These are phyloP conservation scores for Megalonaias nervosa DNA, from an alignment of 1,140 invertebrate genomes.

Conservation along the genomic window DNA sequence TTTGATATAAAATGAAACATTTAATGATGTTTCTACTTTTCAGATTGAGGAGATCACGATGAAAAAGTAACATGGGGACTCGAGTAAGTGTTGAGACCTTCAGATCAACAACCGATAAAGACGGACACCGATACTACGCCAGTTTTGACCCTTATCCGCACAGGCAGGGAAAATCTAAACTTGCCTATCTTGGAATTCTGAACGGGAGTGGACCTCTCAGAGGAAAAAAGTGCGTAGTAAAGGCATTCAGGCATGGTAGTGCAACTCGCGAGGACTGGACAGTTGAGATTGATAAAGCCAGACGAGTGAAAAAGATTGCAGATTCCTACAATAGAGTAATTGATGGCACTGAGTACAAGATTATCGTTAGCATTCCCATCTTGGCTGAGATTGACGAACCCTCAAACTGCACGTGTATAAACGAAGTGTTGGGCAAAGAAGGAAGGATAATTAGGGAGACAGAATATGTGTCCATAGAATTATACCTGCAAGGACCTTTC, in stretches of 20 bases:
- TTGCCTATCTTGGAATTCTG: conserved; percentile 35
- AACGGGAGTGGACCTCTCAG: conserved; percentile 33
- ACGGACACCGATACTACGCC: conserved; percentile 36
- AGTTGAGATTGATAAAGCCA: conserved; percentile 9
- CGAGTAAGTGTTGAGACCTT: conserved; percentile 35
- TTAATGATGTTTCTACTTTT: too few relatives aligned
- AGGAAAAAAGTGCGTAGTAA: conserved; percentile 34
- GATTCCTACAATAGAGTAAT: conserved; percentile 20
- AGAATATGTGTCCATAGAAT: conserved; percentile 34
- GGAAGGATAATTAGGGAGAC: conserved; percentile 31
- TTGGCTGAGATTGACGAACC: conserved; percentile 37
- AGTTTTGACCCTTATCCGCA: conserved; percentile 42
- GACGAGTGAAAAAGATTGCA: conserved; percentile 7
- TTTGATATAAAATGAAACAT: too few relatives aligned
- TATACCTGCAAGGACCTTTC: conserved; percentile 30
- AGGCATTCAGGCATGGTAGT: conserved; percentile 20
- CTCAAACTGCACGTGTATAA: conserved; percentile 34
- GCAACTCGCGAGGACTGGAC: conserved; percentile 18
- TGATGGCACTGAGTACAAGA: neutral
- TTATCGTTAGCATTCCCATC: conserved; percentile 26
- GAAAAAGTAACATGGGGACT: conserved; percentile 15
- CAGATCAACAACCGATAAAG: conserved; percentile 18
- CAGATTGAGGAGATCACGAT: too few relatives aligned
- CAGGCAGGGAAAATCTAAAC: conserved; percentile 25
- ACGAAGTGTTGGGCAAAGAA: conserved; percentile 30